These are phyloP conservation scores for Paramormyrops kingsleyae DNA, from an alignment of 2,113 vertebrate genomes.

Conservation along the genomic window DNA sequence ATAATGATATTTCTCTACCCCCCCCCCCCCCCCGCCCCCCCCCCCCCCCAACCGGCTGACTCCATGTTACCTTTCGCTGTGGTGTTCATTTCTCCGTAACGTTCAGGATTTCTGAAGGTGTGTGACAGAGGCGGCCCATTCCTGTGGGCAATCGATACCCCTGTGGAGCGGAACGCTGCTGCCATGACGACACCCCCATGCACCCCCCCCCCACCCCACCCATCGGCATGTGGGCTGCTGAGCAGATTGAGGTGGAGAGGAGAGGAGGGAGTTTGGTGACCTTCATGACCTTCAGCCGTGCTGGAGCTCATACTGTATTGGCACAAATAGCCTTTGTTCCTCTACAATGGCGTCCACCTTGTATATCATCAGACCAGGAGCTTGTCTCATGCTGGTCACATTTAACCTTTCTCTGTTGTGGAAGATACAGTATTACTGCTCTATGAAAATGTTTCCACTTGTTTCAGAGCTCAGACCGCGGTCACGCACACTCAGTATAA, in stretches of 20 bases:
- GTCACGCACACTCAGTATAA: neutral
- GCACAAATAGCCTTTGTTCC: neutral
- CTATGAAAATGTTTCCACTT: neutral
- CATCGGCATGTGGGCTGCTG: conserved; percentile 42
- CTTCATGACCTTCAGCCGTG: neutral
- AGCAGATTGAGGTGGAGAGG: conserved; percentile 22
- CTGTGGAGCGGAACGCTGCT: conserved; percentile 53
- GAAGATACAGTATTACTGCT: neutral
- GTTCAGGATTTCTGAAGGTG: neutral
- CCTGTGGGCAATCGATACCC: conserved; percentile 54
- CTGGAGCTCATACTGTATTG: neutral
- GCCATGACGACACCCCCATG: conserved; percentile 45
- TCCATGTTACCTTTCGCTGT: neutral
- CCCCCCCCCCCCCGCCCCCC: neutral
- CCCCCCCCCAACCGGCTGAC: neutral
- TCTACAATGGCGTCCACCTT: neutral
- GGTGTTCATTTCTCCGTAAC: conserved; percentile 4
- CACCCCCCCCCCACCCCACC: conserved; percentile 25
- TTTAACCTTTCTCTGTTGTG: neutral
- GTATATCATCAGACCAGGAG: neutral
- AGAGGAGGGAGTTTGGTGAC: neutral
- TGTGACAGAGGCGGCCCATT: conserved; percentile 38
- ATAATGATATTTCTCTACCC: neutral
- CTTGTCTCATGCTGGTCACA: neutral
- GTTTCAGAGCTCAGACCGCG: neutral